Evolutionary conservation across 1,140 invertebrate genomes (phyloP), one percentile per base, ranked within the genome.

Genomic region (Lordiphosa clarofinis): DNA sequence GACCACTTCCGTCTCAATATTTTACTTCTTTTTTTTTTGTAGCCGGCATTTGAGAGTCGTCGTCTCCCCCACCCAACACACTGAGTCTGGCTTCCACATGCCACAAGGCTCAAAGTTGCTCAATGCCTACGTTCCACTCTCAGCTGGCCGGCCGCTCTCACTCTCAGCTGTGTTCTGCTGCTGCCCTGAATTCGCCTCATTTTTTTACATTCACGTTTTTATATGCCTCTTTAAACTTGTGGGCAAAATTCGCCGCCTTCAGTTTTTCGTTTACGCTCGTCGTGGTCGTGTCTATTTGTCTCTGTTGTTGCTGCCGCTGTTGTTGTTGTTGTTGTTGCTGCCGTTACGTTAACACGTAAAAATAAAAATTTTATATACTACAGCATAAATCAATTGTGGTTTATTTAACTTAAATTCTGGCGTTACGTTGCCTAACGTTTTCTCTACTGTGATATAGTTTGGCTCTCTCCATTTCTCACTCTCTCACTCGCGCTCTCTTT

Each of bases 41-140:
- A 13, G 19, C 19, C 31, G 43, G 36, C 24, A 44, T 31, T 28
- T n/a, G 31, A 37, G 12, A 8, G 7, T 19, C 24, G 28, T 7
- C 15, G 15, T 15, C 35, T 38, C 38, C 28, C 42, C 46, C 39
- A 24, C 44, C 53, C n/a, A 15, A 55, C 15, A 36, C 49, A 52
- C 11, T 8, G 43, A 69, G 64, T 73, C 72, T 73, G 68, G 62
- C 63, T 58, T 72, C 71, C 71, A 73, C 71, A 73, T 73, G 57
- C 70, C 67, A 73, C 70, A 31, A 70, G 37, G 37, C 24, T 33
- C 52, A 39, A 47, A 36, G 47, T 8, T 8, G 54, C 44, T 35
- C 28, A 58, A 10, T 39, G 21, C 21, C 21, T 64, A 56, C 36
- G 59, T 69, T 82, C 78, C 78, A 82, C 68, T 46, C 49, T 15